phyloP scores from a whole-genome alignment of 2,888 invertebrate species.

The Pristionchus exspectatus region DNA sequence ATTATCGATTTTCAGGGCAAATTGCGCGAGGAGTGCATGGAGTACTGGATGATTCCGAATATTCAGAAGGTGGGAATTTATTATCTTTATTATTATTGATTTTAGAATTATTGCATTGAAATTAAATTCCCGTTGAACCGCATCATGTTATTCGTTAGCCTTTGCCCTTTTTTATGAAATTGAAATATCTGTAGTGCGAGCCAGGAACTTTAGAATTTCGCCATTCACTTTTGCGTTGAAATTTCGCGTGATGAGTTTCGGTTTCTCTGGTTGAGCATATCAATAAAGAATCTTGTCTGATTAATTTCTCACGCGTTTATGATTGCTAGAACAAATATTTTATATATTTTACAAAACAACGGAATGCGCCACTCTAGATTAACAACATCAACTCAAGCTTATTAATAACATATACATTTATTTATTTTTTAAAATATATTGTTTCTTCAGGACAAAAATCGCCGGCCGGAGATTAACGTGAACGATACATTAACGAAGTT shows the following conservation, averaged over 20 bases:
- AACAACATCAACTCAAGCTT: not conserved
- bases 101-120: not conserved
- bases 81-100: not conserved
- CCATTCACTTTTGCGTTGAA: not conserved
- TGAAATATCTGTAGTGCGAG: not conserved
- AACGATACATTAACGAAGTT: slow-evolving; percentile 3
- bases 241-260: not conserved
- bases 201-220: not conserved
- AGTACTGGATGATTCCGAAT: slow-evolving; percentile 77
- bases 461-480: slow-evolving; percentile 19
- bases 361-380: not conserved
- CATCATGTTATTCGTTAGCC: too few species aligned
- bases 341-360: too few species aligned
- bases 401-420: not conserved
- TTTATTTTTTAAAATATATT: not conserved
- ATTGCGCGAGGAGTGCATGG: slow-evolving; percentile 73
- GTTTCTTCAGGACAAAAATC: slow-evolving; percentile 28
- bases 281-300: not conserved
- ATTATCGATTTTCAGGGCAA: slow-evolving; percentile 59
- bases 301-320: not conserved
- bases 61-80: slow-evolving; percentile 1
- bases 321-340: too few species aligned
- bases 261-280: not conserved
- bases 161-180: not conserved
- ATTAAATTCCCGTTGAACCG: not conserved